These are phyloP conservation scores for Drosophila albomicans DNA, from an alignment of 1,140 invertebrate species.

Conservation along the genomic window DNA sequence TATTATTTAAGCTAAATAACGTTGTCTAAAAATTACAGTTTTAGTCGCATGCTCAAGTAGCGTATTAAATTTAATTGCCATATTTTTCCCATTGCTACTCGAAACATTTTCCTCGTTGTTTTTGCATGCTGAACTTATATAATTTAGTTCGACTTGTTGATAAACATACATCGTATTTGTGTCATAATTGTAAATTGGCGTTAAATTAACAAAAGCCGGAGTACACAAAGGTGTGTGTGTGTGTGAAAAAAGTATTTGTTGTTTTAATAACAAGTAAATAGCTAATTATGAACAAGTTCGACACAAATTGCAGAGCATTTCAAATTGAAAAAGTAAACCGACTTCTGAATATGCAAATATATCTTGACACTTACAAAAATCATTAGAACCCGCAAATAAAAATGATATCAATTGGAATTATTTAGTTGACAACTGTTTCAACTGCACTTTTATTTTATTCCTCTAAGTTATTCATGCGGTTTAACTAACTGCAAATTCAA, in stretches of 20 bases:
- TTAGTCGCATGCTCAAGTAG: conserved; percentile 19
- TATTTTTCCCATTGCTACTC: conserved; percentile 2
- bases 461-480: conserved; percentile 3
- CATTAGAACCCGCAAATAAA: neutral
- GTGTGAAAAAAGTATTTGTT: conserved; percentile 1
- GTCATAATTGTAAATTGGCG: conserved; percentile 49
- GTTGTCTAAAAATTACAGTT: conserved; percentile 22
- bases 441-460: neutral
- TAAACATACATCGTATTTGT: conserved; percentile 15
- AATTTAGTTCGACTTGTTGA: conserved; percentile 16
- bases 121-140: conserved; percentile 26
- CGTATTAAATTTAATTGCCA: conserved; percentile 37
- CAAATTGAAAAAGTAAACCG: conserved; percentile 38
- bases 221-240: neutral
- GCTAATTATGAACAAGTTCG: conserved; percentile 16
- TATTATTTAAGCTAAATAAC: conserved; percentile 28
- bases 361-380: neutral
- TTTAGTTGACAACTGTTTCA: neutral
- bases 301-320: conserved; percentile 34
- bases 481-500: conserved; percentile 41
- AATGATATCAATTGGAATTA: neutral
- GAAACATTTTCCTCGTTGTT: neutral
- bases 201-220: conserved; percentile 44
- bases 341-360: conserved; percentile 6
- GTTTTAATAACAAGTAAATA: conserved; percentile 23